Percentiles rank a stretch among this genome's conserved stretches.
phyloP scores from a whole-genome alignment of 2,888 invertebrate genomes.

The Strigamia transsilvanica region DNA sequence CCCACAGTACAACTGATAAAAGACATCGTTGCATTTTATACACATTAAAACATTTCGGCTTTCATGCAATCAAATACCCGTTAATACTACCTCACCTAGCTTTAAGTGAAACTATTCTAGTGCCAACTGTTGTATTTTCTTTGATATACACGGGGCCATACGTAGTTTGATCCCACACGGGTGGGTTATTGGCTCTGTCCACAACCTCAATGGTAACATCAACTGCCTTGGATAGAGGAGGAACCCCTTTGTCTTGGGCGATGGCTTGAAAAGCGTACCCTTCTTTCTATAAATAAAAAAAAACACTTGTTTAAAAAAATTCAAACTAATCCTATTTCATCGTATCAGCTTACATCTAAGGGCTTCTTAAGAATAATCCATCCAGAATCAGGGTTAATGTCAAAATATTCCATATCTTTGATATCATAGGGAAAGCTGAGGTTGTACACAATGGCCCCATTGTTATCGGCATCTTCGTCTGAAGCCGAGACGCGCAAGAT shows the following conservation, averaged over 20 bases:
- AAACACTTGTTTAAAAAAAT: neutral
- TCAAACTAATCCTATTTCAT: too few species aligned
- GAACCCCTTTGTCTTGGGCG: constrained; percentile 97
- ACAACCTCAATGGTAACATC: constrained; percentile 99
- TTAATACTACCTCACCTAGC: constrained; percentile 81
- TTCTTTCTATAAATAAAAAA: constrained; percentile 77
- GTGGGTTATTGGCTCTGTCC: constrained; percentile 97
- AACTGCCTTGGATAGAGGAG: constrained; percentile 93
- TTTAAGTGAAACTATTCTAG: constrained; percentile 97
- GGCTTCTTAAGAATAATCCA: constrained; percentile 96
- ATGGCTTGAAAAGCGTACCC: constrained; percentile 98
- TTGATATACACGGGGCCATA: constrained; percentile 97
- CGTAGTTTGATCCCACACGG: constrained; percentile 94
- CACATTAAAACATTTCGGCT: too few species aligned
- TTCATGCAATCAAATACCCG: neutral
- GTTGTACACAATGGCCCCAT: constrained; percentile 92
- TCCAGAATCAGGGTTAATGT: constrained; percentile 95
- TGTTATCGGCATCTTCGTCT: constrained; percentile 96
- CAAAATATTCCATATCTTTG: constrained; percentile 91
- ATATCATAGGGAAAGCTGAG: constrained; percentile 88
- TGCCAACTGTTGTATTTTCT: constrained; percentile 97
- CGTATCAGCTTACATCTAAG: constrained; percentile 85
- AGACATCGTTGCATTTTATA: too few species aligned
- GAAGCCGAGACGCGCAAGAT: constrained; percentile 94
- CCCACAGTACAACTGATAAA: too few species aligned